Evolutionary conservation across 2,113 vertebrate genomes (phyloP).

Genomic region (Microtus ochrogaster): DNA sequence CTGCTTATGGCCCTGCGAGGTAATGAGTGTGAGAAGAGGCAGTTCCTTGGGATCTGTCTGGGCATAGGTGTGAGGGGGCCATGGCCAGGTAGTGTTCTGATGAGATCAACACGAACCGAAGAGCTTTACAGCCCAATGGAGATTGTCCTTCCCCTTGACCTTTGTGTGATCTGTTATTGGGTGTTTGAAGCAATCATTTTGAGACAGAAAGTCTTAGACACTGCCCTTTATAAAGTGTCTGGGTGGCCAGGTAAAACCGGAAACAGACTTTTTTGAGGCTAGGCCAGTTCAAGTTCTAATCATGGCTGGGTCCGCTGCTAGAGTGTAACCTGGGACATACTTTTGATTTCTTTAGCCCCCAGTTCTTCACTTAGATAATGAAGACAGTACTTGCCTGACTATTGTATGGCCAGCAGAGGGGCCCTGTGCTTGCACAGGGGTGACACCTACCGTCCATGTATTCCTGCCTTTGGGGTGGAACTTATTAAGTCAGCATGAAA

Average conservation of each 20-base stretch:
- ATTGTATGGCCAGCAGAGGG: fast-evolving
- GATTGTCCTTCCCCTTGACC: background rate
- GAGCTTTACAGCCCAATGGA: background rate
- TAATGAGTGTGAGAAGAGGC: fast-evolving
- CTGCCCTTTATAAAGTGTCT: background rate
- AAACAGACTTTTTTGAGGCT: background rate
- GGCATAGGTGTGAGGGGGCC: too few relatives aligned
- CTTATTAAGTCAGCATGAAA: background rate
- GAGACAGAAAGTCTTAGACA: background rate
- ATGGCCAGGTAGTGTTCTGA: background rate
- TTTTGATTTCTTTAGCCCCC: background rate
- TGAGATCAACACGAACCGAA: background rate
- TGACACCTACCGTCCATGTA: fast-evolving
- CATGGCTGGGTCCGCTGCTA: too few relatives aligned
- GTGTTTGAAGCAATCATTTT: background rate
- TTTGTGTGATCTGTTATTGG: background rate
- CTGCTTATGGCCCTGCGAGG: background rate
- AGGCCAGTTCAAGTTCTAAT: too few relatives aligned
- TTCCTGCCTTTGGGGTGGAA: background rate
- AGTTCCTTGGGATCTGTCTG: background rate
- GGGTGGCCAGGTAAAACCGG: background rate
- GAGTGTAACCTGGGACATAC: background rate
- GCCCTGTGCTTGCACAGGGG: fast-evolving
- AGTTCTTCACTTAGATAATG: background rate
- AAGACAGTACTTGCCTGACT: background rate